These are phyloP conservation scores for Lomographa bimaculata DNA, from an alignment of 2,888 invertebrate species.

Conservation along the genomic window DNA sequence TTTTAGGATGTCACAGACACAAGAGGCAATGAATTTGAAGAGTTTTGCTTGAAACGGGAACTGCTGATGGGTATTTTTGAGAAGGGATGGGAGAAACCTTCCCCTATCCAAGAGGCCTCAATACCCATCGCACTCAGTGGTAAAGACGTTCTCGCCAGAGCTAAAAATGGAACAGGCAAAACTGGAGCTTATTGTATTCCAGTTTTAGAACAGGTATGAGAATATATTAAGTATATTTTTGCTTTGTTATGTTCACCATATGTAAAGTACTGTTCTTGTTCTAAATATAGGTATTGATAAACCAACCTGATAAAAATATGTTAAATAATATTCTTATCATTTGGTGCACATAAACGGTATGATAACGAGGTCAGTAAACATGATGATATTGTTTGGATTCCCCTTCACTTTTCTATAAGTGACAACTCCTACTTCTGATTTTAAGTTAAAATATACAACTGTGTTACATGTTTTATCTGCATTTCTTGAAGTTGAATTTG, in stretches of 20 bases:
- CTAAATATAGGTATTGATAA: too few species aligned
- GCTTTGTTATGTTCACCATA: too few species aligned
- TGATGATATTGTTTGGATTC: constrained; percentile 80
- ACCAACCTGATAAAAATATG: too few species aligned
- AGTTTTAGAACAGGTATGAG: constrained; percentile 92
- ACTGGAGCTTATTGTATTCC: constrained; percentile 99
- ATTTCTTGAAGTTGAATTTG: constrained; percentile 14
- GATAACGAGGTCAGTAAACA: too few species aligned
- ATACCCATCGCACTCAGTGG: constrained; percentile 99
- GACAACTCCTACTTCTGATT: constrained; percentile 48
- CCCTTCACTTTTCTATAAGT: constrained; percentile 79
- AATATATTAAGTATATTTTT: too few species aligned
- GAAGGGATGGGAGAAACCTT: constrained; percentile 99
- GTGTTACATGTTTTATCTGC: too few species aligned
- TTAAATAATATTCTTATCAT: too few species aligned
- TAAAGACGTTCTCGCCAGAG: constrained; percentile 98
- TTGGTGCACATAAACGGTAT: too few species aligned
- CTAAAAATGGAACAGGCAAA: constrained; percentile 99
- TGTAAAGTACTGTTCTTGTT: too few species aligned
- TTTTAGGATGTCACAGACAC: constrained; percentile 98
- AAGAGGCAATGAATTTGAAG: constrained; percentile 99
- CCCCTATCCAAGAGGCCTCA: constrained; percentile 99
- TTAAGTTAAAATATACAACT: too few species aligned
- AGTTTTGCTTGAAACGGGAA: constrained; percentile 98
- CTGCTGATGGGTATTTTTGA: constrained; percentile 99